A percentile compares a stretch with the other conserved stretches of the same genome.
Evolutionary conservation across 2,888 invertebrate species (phyloP).

Genomic region (Lithophane socia): DNA sequence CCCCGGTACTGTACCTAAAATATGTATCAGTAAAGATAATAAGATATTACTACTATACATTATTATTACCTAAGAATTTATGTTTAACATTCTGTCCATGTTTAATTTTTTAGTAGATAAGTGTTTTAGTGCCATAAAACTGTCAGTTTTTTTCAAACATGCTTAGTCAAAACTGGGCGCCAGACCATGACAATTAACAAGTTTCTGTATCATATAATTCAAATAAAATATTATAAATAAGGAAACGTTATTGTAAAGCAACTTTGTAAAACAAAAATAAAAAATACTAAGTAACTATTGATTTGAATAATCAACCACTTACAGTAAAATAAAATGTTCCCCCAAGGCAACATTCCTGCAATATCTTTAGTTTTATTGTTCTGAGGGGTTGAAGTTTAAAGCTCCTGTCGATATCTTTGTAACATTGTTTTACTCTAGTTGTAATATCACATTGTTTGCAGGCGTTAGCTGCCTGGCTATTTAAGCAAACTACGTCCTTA

Average conservation of each 20-base stretch:
- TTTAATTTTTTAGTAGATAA: not conserved
- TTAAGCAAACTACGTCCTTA: constrained; percentile 5
- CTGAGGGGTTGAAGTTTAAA: constrained; percentile 43
- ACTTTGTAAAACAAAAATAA: constrained; percentile 17
- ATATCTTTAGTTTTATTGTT: constrained; percentile 56
- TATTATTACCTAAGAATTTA: not conserved
- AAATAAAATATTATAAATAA: constrained; percentile 12
- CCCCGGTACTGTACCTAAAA: not conserved
- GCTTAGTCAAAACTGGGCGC: too few relatives aligned
- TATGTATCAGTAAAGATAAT: too few relatives aligned
- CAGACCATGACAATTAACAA: not conserved
- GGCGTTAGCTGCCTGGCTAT: constrained; percentile 6
- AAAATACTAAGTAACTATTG: constrained; percentile 46
- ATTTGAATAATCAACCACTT: constrained; percentile 42
- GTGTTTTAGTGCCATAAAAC: not conserved
- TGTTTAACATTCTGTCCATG: not conserved
- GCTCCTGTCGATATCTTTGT: constrained; percentile 50
- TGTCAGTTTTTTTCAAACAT: not conserved
- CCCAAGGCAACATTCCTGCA: constrained; percentile 24
- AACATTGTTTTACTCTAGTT: constrained; percentile 44
- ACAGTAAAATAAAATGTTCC: constrained; percentile 40
- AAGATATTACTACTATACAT: not conserved
- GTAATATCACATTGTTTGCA: constrained; percentile 47
- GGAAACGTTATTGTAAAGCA: not conserved
- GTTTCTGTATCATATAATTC: not conserved